Conservation (phyloP, 2,888 invertebrate genomes). For the Drosophila lutescens region DNA sequence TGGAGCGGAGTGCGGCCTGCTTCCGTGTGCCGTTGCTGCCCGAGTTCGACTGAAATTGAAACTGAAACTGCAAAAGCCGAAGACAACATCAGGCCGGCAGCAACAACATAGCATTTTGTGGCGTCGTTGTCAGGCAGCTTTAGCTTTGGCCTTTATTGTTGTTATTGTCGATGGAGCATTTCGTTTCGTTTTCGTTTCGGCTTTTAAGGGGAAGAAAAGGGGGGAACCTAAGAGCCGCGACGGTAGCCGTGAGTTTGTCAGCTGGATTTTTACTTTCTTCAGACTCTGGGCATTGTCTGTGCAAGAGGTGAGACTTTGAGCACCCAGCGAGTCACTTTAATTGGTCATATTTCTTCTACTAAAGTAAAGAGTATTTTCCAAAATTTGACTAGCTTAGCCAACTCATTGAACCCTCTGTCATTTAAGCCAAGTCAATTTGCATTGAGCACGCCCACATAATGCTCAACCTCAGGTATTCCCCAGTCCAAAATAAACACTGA, state of each 20-base stretch:
- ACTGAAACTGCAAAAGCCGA: conserved; percentile 69
- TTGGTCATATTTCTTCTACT: neutral
- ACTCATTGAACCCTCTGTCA: conserved; percentile 14
- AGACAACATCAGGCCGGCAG: conserved; percentile 23
- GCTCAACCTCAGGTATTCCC: conserved; percentile 58
- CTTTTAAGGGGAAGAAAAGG: conserved; percentile 12
- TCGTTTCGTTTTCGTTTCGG: conserved; percentile 49
- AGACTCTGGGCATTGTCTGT: conserved; percentile 20
- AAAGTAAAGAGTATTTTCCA: neutral
- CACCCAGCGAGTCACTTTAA: neutral
- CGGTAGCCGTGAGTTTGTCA: conserved; percentile 44
- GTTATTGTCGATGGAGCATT: conserved; percentile 41
- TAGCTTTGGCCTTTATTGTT: conserved; percentile 52
- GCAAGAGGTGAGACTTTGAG: conserved; percentile 1
- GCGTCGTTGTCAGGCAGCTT: conserved; percentile 56
- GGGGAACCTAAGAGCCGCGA: conserved; percentile 38
- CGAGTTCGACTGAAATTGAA: conserved; percentile 76
- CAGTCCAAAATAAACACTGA: conserved; percentile 32
- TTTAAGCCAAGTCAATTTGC: conserved; percentile 17
- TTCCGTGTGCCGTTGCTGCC: conserved; percentile 76
- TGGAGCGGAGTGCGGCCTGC: conserved; percentile 63
- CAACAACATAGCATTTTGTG: conserved; percentile 28
- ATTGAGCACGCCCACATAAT: conserved; percentile 53
- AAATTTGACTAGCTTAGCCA: neutral
- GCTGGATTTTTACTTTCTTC: conserved; percentile 51